phyloP scores from a whole-genome alignment of 2,797 vertebrate species.

The Pempheris klunzingeri region DNA sequence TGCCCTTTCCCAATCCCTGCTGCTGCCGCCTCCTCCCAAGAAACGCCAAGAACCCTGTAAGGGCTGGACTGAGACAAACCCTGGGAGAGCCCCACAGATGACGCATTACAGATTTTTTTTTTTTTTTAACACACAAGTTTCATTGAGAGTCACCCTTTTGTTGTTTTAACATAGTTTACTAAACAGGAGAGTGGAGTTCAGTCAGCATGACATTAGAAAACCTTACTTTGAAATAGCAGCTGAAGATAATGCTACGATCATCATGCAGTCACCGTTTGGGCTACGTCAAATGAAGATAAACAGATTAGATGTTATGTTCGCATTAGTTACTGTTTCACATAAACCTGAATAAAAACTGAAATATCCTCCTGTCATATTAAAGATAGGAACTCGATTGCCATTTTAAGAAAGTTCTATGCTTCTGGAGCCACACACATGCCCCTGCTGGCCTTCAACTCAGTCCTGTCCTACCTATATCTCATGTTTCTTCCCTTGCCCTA shows the following conservation, averaged over 20 bases:
- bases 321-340: constrained; percentile 28
- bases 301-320: constrained; percentile 32
- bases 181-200: constrained; percentile 33
- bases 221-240: constrained; percentile 24
- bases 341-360: constrained; percentile 19
- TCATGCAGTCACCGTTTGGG: constrained; percentile 28
- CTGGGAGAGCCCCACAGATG: constrained; percentile 70
- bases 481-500: constrained; percentile 22
- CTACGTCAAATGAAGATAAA: constrained; percentile 50
- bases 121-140: constrained; percentile 59
- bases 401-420: background rate
- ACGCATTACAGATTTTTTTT: constrained; percentile 66
- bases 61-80: constrained; percentile 68
- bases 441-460: background rate
- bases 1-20: constrained; percentile 60
- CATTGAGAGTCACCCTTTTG: constrained; percentile 62
- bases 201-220: constrained; percentile 54
- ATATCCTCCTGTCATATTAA: background rate
- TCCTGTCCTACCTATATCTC: constrained; percentile 17
- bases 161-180: constrained; percentile 38
- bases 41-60: constrained; percentile 61
- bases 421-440: constrained; percentile 3
- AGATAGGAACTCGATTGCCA: background rate
- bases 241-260: constrained; percentile 33
- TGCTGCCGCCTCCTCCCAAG: constrained; percentile 55